A percentile compares a stretch with the other conserved stretches of the same genome.
Conservation (phyloP, 2,113 vertebrate species). For the Phylloscopus whistleri region DNA sequence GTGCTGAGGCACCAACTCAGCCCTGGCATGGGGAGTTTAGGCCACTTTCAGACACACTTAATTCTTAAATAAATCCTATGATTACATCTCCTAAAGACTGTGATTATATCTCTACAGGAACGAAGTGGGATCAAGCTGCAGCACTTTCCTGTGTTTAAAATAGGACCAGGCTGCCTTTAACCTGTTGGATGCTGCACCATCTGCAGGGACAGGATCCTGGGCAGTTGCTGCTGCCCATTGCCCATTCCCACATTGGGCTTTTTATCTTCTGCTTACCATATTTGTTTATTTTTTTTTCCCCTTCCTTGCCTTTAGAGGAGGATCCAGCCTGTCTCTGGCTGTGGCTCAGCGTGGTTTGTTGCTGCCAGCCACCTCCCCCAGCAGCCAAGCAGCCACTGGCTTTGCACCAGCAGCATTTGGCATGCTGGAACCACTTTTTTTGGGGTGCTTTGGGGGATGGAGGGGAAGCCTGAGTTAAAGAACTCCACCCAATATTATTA, state of each 20-base stretch:
- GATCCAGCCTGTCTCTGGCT: accelerated
- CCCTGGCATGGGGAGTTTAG: background rate
- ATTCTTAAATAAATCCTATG: conserved; percentile 35
- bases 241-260: background rate
- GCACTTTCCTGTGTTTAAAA: background rate
- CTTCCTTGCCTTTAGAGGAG: background rate
- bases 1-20: background rate
- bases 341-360: background rate
- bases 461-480: background rate
- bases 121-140: background rate
- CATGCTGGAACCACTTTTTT: background rate
- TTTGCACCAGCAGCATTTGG: background rate
- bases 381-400: background rate
- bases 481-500: too few relatives aligned
- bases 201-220: background rate
- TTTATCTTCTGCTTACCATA: background rate
- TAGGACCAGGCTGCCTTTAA: background rate
- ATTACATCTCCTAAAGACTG: background rate
- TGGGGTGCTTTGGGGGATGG: background rate
- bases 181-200: background rate
- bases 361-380: background rate
- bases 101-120: conserved; percentile 15
- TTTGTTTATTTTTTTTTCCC: background rate
- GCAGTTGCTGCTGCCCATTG: background rate
- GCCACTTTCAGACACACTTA: conserved; percentile 12